Base-by-base conservation (phyloP, 2,888 invertebrate species). In the Salpingus planirostris region DNA sequence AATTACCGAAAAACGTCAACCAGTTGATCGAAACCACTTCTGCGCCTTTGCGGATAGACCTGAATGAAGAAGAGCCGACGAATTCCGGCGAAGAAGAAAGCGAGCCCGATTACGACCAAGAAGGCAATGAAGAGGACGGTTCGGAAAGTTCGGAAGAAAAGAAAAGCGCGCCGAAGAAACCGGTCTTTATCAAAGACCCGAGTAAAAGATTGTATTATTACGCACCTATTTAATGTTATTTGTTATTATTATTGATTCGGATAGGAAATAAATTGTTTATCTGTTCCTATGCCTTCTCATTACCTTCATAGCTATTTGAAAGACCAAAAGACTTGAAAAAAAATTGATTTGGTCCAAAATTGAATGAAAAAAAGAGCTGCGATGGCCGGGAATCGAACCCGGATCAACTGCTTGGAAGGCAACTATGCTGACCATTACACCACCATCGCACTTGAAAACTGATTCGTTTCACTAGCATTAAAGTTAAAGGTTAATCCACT, bases 351-450 rank as follows among this genome's bases (percentile, higher is more conserved):
- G n/a, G n/a, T n/a, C n/a, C n/a, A n/a, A n/a, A n/a, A n/a, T n/a
- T n/a, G n/a, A n/a, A n/a, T n/a, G n/a, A 13, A 21, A 24, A 25
- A 29, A 31, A 27, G 10, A 24, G 10, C 21, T 64, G 64, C 64
- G 64, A 63, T 63, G 64, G 63, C 63, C 64, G 64, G 62, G 64
- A 64, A 64, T 63, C 64, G 64, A 64, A 64, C 64, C 62, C 64
- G 64, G 63, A 63, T 63, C 64, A 64, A 63, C 64, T 64, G 62
- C 64, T 63, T 64, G 64, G 64, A 64, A 64, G 63, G 64, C 64
- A 64, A 63, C 63, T 63, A 64, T 63, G 64, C 63, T 63, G 59
- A 63, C 64, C 64, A 64, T 63, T 62, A 63, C 64, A 64, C 62
- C 64, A 63, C 62, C 62, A 64, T 63, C 62, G 64, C 64, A 59